Evolutionary conservation across 2,797 vertebrate species (phyloP).

Genomic region (Parambassis ranga): DNA sequence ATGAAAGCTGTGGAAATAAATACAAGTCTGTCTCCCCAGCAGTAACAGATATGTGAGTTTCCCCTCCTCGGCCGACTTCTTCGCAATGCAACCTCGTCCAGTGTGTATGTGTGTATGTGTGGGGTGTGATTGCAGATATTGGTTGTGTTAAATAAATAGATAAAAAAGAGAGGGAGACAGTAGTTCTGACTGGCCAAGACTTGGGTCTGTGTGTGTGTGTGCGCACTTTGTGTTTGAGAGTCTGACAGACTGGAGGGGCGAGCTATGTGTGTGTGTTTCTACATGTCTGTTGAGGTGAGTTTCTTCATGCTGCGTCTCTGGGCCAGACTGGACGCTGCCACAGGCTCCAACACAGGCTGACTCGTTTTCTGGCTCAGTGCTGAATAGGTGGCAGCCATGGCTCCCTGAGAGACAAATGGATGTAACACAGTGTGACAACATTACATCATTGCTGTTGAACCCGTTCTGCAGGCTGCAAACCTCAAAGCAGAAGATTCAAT

Average conservation of each 20-base stretch:
- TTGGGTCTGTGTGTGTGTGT: conserved; percentile 25
- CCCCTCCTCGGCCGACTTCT: conserved; percentile 52
- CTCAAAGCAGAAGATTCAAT: no score
- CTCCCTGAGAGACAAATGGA: conserved; percentile 78
- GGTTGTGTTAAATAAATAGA: conserved; percentile 68
- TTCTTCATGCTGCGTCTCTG: conserved; percentile 98
- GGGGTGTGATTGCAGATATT: conserved; percentile 36
- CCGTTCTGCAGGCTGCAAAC: no score
- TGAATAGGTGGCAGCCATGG: conserved; percentile 94
- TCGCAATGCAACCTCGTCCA: conserved; percentile 47
- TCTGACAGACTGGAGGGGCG: conserved; percentile 39
- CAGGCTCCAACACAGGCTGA: conserved; percentile 94
- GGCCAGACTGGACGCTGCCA: conserved; percentile 95
- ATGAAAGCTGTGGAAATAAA: conserved; percentile 78
- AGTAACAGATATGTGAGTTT: conserved; percentile 70
- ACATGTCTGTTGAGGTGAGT: conserved; percentile 95
- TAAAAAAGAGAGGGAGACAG: conserved; percentile 47
- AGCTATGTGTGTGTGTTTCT: conserved; percentile 64
- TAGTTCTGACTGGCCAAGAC: conserved; percentile 66
- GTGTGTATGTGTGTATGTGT: conserved; percentile 26
- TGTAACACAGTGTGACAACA: neutral
- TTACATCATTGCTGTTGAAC: no score
- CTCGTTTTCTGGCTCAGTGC: conserved; percentile 94
- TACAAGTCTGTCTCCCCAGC: conserved; percentile 74
- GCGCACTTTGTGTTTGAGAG: conserved; percentile 14